Conservation (phyloP, 2,113 vertebrate species). For the Phalacrocorax aristotelis region DNA sequence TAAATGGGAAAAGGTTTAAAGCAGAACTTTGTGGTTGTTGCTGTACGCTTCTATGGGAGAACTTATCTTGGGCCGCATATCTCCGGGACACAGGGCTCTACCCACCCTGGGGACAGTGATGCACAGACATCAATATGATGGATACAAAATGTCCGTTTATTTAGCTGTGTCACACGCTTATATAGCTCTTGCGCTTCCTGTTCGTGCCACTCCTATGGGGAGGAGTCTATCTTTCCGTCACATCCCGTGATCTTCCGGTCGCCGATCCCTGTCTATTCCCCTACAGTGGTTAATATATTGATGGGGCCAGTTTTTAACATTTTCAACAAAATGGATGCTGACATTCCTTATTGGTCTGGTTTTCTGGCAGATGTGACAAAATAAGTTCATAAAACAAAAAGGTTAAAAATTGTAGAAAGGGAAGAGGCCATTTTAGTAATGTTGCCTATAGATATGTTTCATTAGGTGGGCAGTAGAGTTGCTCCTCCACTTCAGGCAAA, state of each 20-base stretch:
- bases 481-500: not conserved
- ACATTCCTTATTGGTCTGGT: not conserved
- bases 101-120: no score
- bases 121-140: no score
- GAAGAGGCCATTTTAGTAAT: not conserved
- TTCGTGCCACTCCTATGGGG: no score
- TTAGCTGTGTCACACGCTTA: no score
- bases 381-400: not conserved
- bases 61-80: no score
- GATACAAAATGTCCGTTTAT: no score
- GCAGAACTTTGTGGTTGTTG: not conserved
- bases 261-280: no score
- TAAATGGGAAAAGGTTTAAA: not conserved
- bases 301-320: not conserved
- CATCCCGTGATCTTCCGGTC: no score
- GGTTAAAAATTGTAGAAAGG: not conserved
- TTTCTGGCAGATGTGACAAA: not conserved
- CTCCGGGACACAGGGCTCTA: no score
- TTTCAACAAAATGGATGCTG: not conserved
- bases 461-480: not conserved
- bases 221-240: no score
- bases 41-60: no score
- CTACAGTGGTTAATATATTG: not conserved
- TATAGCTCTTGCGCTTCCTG: no score
- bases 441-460: not conserved